Percentiles rank a stretch among this genome's conserved stretches.
Conservation (phyloP, 2,113 vertebrate species). For the Psammodynastes pulverulentus region DNA sequence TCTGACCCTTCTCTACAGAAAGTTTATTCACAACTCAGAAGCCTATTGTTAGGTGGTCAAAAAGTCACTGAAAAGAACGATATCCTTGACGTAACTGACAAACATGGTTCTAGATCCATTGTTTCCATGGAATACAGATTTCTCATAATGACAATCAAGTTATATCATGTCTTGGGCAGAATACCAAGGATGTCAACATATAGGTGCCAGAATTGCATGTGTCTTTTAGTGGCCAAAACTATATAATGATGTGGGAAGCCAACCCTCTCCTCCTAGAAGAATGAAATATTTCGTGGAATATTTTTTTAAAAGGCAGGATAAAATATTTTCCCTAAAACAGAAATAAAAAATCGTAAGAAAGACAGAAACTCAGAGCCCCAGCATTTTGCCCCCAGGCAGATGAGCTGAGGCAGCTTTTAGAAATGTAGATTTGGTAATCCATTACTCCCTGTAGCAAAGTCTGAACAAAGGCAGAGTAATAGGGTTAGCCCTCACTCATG, state of each 20-base stretch:
- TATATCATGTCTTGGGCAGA: not conserved
- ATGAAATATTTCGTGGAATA: no score
- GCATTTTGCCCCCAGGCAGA: no score
- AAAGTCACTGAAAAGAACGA: not conserved
- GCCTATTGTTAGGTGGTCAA: not conserved
- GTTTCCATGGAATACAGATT: not conserved
- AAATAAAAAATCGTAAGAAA: no score
- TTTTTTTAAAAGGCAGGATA: no score
- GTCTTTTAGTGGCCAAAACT: not conserved
- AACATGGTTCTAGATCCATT: not conserved
- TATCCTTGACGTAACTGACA: not conserved
- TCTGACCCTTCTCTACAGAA: not conserved
- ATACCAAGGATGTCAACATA: not conserved
- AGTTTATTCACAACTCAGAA: not conserved
- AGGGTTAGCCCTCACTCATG: no score
- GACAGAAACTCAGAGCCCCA: no score
- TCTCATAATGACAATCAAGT: not conserved
- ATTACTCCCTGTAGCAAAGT: no score
- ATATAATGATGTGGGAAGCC: not conserved
- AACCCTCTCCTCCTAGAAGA: no score
- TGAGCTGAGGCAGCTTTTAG: no score
- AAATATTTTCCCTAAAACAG: no score
- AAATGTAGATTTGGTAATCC: no score
- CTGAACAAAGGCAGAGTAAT: no score
- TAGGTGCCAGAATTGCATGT: not conserved